phyloP scores from a whole-genome alignment of 64 coral and sea anemone species.

The Platygyra sinensis region DNA sequence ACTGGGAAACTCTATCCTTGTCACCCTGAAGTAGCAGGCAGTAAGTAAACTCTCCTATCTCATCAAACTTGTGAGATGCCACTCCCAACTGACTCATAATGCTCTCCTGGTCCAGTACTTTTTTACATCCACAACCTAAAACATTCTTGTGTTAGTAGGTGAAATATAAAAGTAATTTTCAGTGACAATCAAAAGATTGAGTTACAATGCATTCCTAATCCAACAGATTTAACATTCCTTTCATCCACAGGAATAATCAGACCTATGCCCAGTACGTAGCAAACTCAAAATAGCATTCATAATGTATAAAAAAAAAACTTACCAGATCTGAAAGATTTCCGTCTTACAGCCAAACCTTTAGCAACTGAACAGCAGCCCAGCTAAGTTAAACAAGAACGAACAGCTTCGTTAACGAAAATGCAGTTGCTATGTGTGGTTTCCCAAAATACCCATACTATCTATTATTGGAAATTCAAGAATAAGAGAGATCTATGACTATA shows the following conservation, averaged over 20 bases:
- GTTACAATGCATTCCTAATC: too few species aligned
- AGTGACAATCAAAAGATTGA: too few species aligned
- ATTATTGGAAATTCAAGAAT: too few species aligned
- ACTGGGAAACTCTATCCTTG: not conserved
- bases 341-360: not conserved
- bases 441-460: too few species aligned
- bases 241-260: too few species aligned
- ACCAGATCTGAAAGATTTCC: conserved; percentile 11
- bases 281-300: not conserved
- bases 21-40: not conserved
- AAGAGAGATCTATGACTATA: too few species aligned
- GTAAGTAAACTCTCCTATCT: conserved; percentile 25
- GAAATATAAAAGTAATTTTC: too few species aligned
- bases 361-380: not conserved
- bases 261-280: too few species aligned
- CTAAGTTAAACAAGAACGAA: not conserved
- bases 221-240: too few species aligned
- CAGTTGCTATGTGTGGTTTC: too few species aligned
- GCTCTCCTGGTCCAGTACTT: not conserved
- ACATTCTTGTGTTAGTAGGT: too few species aligned
- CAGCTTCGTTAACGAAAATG: not conserved
- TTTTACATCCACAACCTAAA: conserved; percentile 24
- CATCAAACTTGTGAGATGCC: conserved; percentile 9
- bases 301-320: not conserved
- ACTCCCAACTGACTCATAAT: not conserved